phyloP scores from a whole-genome alignment of 2,797 vertebrate genomes.

The Balearica regulorum region DNA sequence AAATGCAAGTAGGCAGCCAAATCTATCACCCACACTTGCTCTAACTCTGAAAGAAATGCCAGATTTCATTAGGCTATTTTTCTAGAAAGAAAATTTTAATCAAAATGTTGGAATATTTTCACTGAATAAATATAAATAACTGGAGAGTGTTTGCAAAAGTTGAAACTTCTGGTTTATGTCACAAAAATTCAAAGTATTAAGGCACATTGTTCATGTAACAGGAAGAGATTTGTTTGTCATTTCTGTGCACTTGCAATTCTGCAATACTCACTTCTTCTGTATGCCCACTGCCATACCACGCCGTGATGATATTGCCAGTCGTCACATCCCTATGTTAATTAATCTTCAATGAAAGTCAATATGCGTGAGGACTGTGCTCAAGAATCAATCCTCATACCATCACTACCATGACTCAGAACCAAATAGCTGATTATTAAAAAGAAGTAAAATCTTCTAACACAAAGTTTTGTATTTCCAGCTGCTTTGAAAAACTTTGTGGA shows the following conservation, averaged over 20 bases:
- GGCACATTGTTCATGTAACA: neutral
- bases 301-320: neutral
- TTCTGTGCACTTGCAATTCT: neutral
- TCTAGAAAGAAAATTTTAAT: slow-evolving; percentile 14
- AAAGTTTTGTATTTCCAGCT: neutral
- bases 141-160: neutral
- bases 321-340: neutral
- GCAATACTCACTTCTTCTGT: neutral
- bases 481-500: neutral
- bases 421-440: neutral
- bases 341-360: neutral
- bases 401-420: neutral
- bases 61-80: slow-evolving; percentile 23
- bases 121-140: neutral
- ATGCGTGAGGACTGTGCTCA: neutral
- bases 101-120: neutral
- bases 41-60: neutral
- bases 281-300: neutral
- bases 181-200: neutral
- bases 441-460: neutral
- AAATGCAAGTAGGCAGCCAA: slow-evolving; percentile 5
- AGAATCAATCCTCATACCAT: neutral
- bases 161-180: neutral
- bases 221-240: neutral
- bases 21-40: neutral